Percentiles rank a stretch among this genome's conserved stretches.
Conservation (phyloP, 2,888 invertebrate genomes). For the Steromphala cineraria region DNA sequence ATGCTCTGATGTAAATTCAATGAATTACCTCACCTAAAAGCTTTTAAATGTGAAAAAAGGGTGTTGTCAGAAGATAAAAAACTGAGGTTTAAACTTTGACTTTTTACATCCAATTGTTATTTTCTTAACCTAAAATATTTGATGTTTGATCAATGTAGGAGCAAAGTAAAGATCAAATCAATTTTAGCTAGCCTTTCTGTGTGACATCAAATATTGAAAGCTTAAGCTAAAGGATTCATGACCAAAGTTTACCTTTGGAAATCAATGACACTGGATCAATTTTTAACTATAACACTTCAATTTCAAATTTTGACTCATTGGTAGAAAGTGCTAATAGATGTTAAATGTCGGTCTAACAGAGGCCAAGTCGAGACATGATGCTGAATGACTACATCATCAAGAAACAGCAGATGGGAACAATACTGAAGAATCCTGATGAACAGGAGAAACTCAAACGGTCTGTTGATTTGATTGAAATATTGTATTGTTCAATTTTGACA, state of each 20-base stretch:
- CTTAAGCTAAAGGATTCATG: neutral
- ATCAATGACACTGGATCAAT: neutral
- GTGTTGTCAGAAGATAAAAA: no score
- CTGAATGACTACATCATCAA: slow-evolving; percentile 71
- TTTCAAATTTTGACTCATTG: neutral
- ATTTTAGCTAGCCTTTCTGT: no score
- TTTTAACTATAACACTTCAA: neutral
- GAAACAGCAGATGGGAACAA: slow-evolving; percentile 63
- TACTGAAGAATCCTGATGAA: slow-evolving; percentile 69
- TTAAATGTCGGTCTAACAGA: slow-evolving; percentile 44
- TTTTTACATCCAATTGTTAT: no score
- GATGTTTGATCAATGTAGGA: no score
- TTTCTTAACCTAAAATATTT: no score
- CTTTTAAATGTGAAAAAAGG: no score
- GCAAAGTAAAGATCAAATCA: no score
- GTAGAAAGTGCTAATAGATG: neutral
- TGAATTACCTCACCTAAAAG: no score
- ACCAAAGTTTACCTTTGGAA: neutral
- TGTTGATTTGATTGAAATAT: neutral
- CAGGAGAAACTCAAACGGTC: slow-evolving; percentile 72
- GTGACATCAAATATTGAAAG: no score
- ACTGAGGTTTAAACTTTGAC: no score
- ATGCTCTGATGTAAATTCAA: no score
- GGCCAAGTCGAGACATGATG: slow-evolving; percentile 72
- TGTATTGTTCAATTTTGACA: neutral